A percentile compares a stretch with the other conserved stretches of the same genome.
Conservation (phyloP, 2,888 invertebrate genomes). For the Matsumyia berberina region DNA sequence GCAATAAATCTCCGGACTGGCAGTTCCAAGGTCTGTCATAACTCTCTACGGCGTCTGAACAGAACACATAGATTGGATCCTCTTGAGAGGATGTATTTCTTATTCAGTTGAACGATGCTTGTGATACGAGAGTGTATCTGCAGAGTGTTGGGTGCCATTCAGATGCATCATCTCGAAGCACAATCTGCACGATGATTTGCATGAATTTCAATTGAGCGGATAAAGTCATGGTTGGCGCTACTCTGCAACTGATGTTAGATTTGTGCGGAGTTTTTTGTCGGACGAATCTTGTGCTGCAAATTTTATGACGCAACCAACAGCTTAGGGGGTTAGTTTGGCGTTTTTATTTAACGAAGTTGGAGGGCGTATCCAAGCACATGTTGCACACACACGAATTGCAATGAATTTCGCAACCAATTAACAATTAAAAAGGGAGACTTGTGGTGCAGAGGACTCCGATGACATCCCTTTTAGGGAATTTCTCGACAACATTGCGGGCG, state of each 20-base stretch:
- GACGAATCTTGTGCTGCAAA: conserved; percentile 23
- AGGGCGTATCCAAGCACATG: conserved; percentile 46
- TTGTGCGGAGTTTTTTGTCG: not conserved
- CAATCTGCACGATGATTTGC: conserved; percentile 44
- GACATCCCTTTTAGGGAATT: conserved; percentile 20
- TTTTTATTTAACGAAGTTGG: not conserved
- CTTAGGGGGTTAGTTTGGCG: conserved; percentile 5
- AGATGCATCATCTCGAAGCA: conserved; percentile 44
- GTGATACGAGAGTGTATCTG: conserved; percentile 38
- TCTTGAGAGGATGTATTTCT: conserved; percentile 22
- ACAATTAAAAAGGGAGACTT: conserved; percentile 27
- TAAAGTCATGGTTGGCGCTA: conserved; percentile 11
- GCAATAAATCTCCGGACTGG: conserved; percentile 52
- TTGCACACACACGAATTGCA: conserved; percentile 35
- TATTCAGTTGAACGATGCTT: conserved; percentile 31
- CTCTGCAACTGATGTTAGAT: not conserved
- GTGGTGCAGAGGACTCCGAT: not conserved
- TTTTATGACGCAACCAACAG: conserved; percentile 24
- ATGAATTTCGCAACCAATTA: conserved; percentile 49
- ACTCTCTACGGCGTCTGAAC: conserved; percentile 27
- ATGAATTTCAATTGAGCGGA: conserved; percentile 41
- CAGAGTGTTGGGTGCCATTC: conserved; percentile 29
- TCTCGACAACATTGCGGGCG: not conserved
- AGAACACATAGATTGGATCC: conserved; percentile 43
- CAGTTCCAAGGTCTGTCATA: conserved; percentile 64